phyloP scores from a whole-genome alignment of 1,140 invertebrate species.

The Drosophila varians region DNA sequence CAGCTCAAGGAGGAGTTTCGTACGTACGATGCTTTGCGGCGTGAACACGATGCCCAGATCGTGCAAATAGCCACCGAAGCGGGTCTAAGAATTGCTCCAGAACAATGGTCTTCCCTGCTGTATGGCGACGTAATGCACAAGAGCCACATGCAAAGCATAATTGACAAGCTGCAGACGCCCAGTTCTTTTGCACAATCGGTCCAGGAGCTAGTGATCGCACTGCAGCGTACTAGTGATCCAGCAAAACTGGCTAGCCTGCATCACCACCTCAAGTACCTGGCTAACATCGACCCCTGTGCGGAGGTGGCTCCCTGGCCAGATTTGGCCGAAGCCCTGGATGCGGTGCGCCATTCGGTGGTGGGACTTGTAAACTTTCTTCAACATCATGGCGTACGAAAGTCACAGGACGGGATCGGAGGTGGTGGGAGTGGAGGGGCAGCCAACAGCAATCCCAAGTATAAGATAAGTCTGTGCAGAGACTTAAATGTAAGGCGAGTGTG shows the following conservation, averaged over 20 bases:
- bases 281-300: slow-evolving; percentile 92
- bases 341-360: slow-evolving; percentile 91
- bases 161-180: slow-evolving; percentile 96
- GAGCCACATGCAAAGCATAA: slow-evolving; percentile 99
- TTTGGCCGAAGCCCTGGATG: slow-evolving; percentile 90
- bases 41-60: slow-evolving; percentile 99
- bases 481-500: slow-evolving; percentile 90
- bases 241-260: slow-evolving; percentile 91
- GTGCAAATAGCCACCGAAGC: slow-evolving; percentile 99
- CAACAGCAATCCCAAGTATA: slow-evolving; percentile 91
- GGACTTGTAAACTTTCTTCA: slow-evolving; percentile 94
- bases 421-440: slow-evolving; percentile 83
- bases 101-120: slow-evolving; percentile 98
- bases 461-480: slow-evolving; percentile 96
- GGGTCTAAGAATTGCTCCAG: slow-evolving; percentile 97
- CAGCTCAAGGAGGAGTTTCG: slow-evolving; percentile 99
- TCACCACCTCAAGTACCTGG: slow-evolving; percentile 92
- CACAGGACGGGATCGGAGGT: slow-evolving; percentile 85
- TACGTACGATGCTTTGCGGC: slow-evolving; percentile 95
- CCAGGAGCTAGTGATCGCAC: slow-evolving; percentile 95
- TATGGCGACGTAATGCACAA: slow-evolving; percentile 98
- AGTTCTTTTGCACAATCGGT: slow-evolving; percentile 95
- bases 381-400: slow-evolving; percentile 89
- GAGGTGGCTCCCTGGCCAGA: slow-evolving; percentile 87
- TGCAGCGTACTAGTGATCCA: slow-evolving; percentile 96